Base-by-base conservation (phyloP, 2,888 invertebrate species). In the Eledona agricola region DNA sequence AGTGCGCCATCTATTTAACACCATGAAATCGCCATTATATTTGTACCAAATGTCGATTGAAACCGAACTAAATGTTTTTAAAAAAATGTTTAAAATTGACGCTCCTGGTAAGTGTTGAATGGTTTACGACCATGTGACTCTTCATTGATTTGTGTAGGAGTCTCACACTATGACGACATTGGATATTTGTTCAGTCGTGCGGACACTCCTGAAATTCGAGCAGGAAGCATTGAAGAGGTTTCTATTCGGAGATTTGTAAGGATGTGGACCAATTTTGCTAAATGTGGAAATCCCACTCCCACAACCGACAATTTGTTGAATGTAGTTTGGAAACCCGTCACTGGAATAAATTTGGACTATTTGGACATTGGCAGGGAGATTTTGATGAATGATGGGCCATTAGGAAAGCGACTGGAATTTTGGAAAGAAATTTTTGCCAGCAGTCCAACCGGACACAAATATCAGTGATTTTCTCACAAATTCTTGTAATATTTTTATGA, bases 1-100 rank as follows among this genome's bases (percentile, higher is more conserved):
- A n/a, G n/a, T n/a, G n/a, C n/a, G n/a, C n/a, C 25, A 51, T 60
- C 19, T 35, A 29, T 1, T 50, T 62, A 29, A 45, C 19, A 57
- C 55, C 11, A 35, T 69, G 64, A 12, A 45, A 16, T 19, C 37
- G 7, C 64, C 65, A n/a, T 55, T 70, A 6, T 71, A 66, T 52
- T 54, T 66, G 1, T 71, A 71, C 50, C 57, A 64, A 46, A 67
- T 70, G 64, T 61, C 65, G 1, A 9, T 71, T 4, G 63, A 65
- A 9, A 55, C 66, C 1, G 46, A 61, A 1, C 34, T 67, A 38
- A 70, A 72, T 46, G 55, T 63, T 40, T 67, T 65, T 40, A 69
- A 68, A 51, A 58, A 51, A 40, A 58, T 67, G 19, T 62, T 22
- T 9, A 45, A 57, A 9, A 43, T 49, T 2, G 42, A 11, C n/a